Evolutionary conservation across 1,140 invertebrate genomes (phyloP).

Genomic region (Eulimnadia texana): DNA sequence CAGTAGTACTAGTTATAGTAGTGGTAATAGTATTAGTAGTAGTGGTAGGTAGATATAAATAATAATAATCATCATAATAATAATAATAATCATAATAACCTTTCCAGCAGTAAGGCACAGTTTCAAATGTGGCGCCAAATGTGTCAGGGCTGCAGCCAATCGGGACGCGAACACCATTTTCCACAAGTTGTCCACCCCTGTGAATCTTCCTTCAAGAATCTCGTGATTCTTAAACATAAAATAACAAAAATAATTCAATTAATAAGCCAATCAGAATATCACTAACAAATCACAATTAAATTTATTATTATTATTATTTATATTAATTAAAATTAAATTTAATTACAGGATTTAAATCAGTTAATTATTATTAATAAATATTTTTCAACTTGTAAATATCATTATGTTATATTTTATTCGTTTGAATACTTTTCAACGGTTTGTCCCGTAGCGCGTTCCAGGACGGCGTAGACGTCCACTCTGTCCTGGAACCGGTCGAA

Average conservation of each 20-base stretch:
- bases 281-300: no score
- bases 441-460: neutral
- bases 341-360: neutral
- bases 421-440: neutral
- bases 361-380: neutral
- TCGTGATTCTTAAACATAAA: no score
- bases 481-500: constrained; percentile 16
- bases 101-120: neutral
- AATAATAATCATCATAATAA: no score
- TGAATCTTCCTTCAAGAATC: neutral
- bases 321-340: neutral
- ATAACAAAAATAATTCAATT: no score
- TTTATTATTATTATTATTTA: neutral
- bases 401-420: neutral
- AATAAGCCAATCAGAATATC: no score
- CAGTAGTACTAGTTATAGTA: no score
- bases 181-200: neutral
- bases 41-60: no score
- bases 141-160: neutral
- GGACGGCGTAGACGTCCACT: constrained; percentile 8
- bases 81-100: no score
- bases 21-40: no score
- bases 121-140: neutral
- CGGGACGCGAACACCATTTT: neutral
- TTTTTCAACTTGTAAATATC: neutral